These are phyloP conservation scores for Boleophthalmus pectinirostris DNA, from an alignment of 2,113 vertebrate genomes.

Conservation along the genomic window DNA sequence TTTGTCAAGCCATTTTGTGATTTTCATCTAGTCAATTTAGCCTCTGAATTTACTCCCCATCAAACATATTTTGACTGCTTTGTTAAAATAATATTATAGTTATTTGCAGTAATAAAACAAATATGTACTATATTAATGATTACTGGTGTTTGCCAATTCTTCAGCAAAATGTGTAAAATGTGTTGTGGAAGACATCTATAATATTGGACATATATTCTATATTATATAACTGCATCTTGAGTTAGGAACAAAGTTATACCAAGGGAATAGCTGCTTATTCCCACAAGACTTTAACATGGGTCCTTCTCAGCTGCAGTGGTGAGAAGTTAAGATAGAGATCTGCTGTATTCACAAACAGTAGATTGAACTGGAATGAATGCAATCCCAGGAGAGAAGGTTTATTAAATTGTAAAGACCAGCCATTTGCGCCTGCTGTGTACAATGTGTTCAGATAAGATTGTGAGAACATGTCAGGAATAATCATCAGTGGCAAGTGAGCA, in stretches of 20 bases:
- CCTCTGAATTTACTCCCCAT: background rate
- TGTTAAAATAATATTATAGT: background rate
- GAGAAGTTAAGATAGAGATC: slow-evolving; percentile 35
- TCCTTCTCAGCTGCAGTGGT: slow-evolving; percentile 13
- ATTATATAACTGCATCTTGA: slow-evolving; percentile 52
- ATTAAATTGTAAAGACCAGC: slow-evolving; percentile 41
- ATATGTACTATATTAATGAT: background rate
- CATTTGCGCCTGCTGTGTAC: slow-evolving; percentile 7
- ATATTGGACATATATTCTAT: slow-evolving; percentile 34
- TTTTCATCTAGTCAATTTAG: background rate
- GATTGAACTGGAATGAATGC: slow-evolving; percentile 39
- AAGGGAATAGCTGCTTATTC: slow-evolving; percentile 25
- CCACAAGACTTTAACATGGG: slow-evolving; percentile 27
- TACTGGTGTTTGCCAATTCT: no score
- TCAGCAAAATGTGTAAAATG: background rate
- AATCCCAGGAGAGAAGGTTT: slow-evolving; percentile 14
- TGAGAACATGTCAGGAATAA: slow-evolving; percentile 19
- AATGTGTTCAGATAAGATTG: slow-evolving; percentile 27
- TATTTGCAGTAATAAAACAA: background rate
- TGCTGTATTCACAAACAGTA: slow-evolving; percentile 22
- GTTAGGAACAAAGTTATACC: slow-evolving; percentile 57
- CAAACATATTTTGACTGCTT: no score
- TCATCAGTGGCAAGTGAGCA: slow-evolving; percentile 4
- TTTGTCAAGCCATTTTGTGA: no score
- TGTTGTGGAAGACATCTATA: slow-evolving; percentile 35